phyloP scores from a whole-genome alignment of 1,140 invertebrate species.

The Oppia nitens region DNA sequence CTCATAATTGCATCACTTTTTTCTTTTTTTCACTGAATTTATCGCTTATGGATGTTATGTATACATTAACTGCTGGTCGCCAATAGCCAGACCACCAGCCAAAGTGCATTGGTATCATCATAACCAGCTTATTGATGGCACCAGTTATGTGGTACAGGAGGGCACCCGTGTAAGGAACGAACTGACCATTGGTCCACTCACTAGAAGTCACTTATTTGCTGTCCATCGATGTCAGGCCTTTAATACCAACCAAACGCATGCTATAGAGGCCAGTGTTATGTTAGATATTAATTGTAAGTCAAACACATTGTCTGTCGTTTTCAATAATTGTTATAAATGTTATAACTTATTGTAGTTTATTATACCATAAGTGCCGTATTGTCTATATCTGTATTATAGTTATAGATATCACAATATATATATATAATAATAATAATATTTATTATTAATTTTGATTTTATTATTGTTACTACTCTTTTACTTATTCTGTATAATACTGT shows the following conservation, averaged over 20 bases:
- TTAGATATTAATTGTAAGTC: background rate
- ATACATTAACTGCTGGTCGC: conserved; percentile 28
- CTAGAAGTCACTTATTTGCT: background rate
- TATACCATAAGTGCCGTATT: too few species aligned
- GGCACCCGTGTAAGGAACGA: conserved; percentile 1
- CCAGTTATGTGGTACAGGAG: conserved; percentile 7
- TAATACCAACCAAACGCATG: background rate
- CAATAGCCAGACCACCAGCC: conserved; percentile 71
- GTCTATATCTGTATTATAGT: too few species aligned
- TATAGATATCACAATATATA: too few species aligned
- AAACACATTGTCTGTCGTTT: background rate
- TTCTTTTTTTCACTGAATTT: background rate
- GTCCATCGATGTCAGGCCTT: background rate
- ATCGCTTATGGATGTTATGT: background rate
- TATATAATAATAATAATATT: too few species aligned
- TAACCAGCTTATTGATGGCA: conserved; percentile 23
- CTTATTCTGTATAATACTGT: too few species aligned
- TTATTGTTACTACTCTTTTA: too few species aligned
- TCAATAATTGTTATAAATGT: too few species aligned
- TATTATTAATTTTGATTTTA: too few species aligned
- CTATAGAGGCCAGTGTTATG: background rate
- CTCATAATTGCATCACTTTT: conserved; percentile 1
- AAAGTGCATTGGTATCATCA: conserved; percentile 73
- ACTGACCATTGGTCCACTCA: background rate
- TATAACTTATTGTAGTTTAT: too few species aligned